Percentiles rank a stretch among this genome's conserved stretches.
Conservation (phyloP, 2,113 vertebrate species). For the Gadus chalcogrammus region DNA sequence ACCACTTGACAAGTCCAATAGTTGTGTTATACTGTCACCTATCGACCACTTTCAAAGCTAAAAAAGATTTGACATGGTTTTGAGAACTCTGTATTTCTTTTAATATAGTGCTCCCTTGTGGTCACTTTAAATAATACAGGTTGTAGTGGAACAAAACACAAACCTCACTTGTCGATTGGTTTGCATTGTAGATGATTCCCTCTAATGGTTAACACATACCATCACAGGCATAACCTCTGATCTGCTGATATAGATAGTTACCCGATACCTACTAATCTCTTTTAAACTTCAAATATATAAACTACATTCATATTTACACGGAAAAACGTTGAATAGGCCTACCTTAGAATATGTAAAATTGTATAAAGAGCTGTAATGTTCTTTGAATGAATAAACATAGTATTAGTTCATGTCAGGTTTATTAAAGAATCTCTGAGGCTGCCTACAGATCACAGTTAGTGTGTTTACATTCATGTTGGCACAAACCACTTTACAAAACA, state of each 20-base stretch:
- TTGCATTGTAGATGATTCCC: no score
- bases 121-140: background rate
- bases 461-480: constrained; percentile 66
- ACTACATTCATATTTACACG: no score
- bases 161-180: no score
- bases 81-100: background rate
- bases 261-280: no score
- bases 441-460: constrained; percentile 31
- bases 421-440: constrained; percentile 41
- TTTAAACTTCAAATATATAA: no score
- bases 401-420: constrained; percentile 39
- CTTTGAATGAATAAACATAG: background rate
- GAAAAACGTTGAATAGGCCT: background rate
- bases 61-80: background rate
- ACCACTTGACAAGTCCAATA: background rate
- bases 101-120: constrained; percentile 27
- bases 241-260: no score
- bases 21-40: constrained; percentile 31
- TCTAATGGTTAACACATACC: no score
- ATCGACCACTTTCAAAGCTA: background rate
- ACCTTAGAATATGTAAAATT: background rate
- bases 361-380: background rate
- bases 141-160: background rate
- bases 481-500: constrained; percentile 61
- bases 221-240: no score